These are phyloP conservation scores for Polymixis flavicincta DNA, from an alignment of 2,888 invertebrate genomes.

Conservation along the genomic window DNA sequence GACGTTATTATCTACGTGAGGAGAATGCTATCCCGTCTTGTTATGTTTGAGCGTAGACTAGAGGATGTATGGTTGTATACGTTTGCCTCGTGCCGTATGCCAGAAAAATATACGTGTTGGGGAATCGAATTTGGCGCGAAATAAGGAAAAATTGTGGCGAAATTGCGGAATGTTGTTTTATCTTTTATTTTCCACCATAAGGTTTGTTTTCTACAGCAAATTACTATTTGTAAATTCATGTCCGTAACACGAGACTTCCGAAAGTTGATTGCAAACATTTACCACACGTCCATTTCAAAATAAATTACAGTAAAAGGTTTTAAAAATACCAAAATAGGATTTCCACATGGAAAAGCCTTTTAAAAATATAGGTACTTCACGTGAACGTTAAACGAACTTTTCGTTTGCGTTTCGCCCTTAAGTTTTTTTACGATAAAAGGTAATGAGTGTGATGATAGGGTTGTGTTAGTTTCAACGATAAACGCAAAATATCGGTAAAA, in stretches of 20 bases:
- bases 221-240: constrained; percentile 32
- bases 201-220: constrained; percentile 17
- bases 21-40: constrained; percentile 54
- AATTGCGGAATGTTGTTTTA: constrained; percentile 36
- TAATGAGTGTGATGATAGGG: constrained; percentile 62
- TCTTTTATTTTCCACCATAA: neutral
- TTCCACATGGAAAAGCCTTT: constrained; percentile 49
- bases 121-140: constrained; percentile 62
- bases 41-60: constrained; percentile 48
- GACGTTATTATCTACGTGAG: constrained; percentile 67
- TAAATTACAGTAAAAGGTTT: constrained; percentile 53
- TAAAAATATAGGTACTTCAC: constrained; percentile 47
- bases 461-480: constrained; percentile 33
- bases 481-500: constrained; percentile 28
- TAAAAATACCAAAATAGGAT: constrained; percentile 51
- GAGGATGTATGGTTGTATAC: constrained; percentile 58
- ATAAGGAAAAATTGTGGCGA: constrained; percentile 48
- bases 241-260: neutral
- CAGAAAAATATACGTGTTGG: constrained; percentile 57
- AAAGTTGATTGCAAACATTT: constrained; percentile 40
- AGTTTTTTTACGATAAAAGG: constrained; percentile 64
- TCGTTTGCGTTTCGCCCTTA: constrained; percentile 57
- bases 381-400: constrained; percentile 54
- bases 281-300: constrained; percentile 8
- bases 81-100: constrained; percentile 51